Conservation (phyloP, 2,797 vertebrate species). For the Coendou prehensilis region DNA sequence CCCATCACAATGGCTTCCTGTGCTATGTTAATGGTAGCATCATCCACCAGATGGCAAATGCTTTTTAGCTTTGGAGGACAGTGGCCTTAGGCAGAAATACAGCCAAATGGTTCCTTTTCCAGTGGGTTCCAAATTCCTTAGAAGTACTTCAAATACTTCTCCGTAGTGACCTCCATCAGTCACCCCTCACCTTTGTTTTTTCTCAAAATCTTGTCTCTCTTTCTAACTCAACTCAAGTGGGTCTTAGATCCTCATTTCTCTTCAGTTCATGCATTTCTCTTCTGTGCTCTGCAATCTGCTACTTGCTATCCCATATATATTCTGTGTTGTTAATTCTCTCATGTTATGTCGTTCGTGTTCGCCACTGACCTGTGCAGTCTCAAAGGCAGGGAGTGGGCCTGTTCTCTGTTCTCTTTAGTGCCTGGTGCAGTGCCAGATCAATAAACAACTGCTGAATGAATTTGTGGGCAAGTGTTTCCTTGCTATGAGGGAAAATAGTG, state of each 20-base stretch:
- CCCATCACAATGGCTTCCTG: neutral
- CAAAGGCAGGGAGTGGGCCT: neutral
- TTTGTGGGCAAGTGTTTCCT: neutral
- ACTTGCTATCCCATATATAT: neutral
- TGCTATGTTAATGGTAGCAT: neutral
- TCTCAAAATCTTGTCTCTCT: neutral
- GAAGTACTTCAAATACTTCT: neutral
- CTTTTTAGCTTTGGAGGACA: conserved; percentile 5
- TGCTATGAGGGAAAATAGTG: neutral
- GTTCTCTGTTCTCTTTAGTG: neutral
- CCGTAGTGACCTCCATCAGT: neutral
- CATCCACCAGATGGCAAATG: conserved; percentile 1
- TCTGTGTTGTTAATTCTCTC: neutral
- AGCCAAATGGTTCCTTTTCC: conserved; percentile 33
- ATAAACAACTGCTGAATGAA: neutral
- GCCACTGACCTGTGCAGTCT: neutral
- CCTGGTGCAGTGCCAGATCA: neutral
- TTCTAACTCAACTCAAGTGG: neutral
- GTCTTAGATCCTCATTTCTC: neutral
- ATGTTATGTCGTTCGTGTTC: neutral
- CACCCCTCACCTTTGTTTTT: neutral
- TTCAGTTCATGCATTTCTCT: neutral
- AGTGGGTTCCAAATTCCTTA: neutral
- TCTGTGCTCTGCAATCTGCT: neutral
- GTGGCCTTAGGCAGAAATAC: neutral